phyloP scores from a whole-genome alignment of 2,113 vertebrate genomes.

The Lates calcarifer region DNA sequence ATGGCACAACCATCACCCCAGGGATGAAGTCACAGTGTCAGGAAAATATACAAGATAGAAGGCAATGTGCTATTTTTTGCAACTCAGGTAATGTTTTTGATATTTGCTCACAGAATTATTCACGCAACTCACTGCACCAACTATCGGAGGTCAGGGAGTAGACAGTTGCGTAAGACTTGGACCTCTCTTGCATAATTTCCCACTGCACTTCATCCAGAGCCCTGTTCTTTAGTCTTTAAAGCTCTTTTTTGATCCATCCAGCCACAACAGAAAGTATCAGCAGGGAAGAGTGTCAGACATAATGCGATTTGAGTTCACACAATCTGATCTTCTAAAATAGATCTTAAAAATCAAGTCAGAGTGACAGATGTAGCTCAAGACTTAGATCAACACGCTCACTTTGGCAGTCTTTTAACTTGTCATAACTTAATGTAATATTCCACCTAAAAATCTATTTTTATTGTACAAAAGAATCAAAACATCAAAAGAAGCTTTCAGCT shows the following conservation, averaged over 20 bases:
- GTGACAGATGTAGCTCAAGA: constrained; percentile 9
- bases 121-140: constrained; percentile 1
- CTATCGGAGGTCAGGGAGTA: background rate
- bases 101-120: constrained; percentile 21
- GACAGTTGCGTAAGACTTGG: background rate
- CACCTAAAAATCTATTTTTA: background rate
- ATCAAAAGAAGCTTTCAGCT: background rate
- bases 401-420: background rate
- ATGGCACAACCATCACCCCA: constrained; percentile 32
- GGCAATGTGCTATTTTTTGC: background rate
- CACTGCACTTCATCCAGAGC: background rate
- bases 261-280: background rate
- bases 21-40: constrained; percentile 25
- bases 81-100: constrained; percentile 34
- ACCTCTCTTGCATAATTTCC: background rate
- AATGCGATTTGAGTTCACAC: constrained; percentile 3
- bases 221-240: constrained; percentile 1
- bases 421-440: background rate
- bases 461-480: constrained; percentile 8
- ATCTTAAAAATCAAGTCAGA: background rate
- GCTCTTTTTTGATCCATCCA: constrained; percentile 2
- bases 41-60: constrained; percentile 8
- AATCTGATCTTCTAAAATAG: constrained; percentile 10
- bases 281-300: background rate
- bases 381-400: background rate